Conservation (phyloP, 1,140 invertebrate genomes). For the Andricus grossulariae region DNA sequence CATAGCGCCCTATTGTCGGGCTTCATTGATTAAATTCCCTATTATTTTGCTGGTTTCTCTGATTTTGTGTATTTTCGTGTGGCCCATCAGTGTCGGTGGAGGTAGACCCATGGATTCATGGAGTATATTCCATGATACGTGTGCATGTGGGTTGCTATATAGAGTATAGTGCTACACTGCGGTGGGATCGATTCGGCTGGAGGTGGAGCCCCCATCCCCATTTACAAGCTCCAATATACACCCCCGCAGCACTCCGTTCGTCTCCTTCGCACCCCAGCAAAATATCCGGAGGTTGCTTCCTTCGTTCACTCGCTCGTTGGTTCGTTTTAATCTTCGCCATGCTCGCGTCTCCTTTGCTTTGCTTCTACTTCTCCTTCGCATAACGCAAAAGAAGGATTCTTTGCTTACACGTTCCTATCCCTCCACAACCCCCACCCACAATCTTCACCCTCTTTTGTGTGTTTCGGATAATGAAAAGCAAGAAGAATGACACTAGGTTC, state of each 20-base stretch:
- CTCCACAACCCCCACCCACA: background rate
- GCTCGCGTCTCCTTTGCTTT: constrained; percentile 5
- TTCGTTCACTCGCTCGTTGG: constrained; percentile 15
- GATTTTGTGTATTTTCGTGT: no score
- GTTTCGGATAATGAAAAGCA: constrained; percentile 27
- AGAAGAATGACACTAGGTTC: background rate
- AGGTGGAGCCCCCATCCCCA: constrained; percentile 59
- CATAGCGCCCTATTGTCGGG: background rate
- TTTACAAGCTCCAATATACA: constrained; percentile 73
- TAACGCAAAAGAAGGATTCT: background rate
- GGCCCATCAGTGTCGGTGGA: no score
- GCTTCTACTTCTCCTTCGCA: constrained; percentile 2
- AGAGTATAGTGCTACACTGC: constrained; percentile 70
- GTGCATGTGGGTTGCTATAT: constrained; percentile 70
- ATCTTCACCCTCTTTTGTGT: constrained; percentile 12
- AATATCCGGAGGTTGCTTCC: constrained; percentile 59
- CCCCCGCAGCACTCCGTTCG: constrained; percentile 54
- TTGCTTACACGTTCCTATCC: constrained; percentile 35
- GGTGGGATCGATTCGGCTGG: constrained; percentile 73
- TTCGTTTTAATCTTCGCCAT: constrained; percentile 28
- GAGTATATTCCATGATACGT: constrained; percentile 64
- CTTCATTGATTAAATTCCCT: background rate
- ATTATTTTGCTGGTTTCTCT: no score
- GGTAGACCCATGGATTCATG: constrained; percentile 43
- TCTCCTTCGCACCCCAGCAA: constrained; percentile 57